Evolutionary conservation across 2,888 invertebrate genomes (phyloP).

Genomic region (Tenthredo scrophulariae): DNA sequence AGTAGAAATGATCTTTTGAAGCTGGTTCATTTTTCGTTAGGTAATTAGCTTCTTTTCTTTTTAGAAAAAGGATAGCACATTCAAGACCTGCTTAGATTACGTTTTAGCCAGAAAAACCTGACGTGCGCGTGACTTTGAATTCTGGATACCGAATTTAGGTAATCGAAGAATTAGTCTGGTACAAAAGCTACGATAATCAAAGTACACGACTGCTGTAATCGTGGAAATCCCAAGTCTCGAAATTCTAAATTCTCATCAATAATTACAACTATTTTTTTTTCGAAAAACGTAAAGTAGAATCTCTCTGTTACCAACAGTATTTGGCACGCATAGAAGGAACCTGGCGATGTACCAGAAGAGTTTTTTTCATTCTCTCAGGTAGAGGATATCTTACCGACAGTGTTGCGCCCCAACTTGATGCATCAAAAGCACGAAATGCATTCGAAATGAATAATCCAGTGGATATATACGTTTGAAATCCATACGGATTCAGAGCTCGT

Average conservation of each 20-base stretch:
- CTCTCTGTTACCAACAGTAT: constrained; percentile 66
- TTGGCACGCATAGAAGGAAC: constrained; percentile 51
- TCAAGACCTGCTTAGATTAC: background rate
- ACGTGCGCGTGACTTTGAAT: background rate
- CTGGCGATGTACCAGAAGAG: constrained; percentile 62
- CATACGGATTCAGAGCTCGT: background rate
- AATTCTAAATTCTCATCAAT: background rate
- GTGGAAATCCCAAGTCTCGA: background rate
- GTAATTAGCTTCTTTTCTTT: background rate
- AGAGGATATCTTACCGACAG: constrained; percentile 62
- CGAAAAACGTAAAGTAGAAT: constrained; percentile 42
- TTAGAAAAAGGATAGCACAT: background rate
- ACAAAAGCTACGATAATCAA: background rate
- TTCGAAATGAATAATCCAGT: constrained; percentile 24
- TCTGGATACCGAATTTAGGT: background rate
- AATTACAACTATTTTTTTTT: constrained; percentile 27
- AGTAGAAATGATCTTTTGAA: background rate
- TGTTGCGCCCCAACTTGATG: constrained; percentile 23
- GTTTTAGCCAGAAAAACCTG: background rate
- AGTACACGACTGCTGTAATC: background rate
- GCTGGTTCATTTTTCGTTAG: background rate
- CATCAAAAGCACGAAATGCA: background rate
- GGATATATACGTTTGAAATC: background rate
- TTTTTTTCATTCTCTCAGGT: constrained; percentile 51
- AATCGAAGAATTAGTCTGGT: background rate